A percentile compares a stretch with the other conserved stretches of the same genome.
Conservation (phyloP, 2,888 invertebrate species). For the Cosmorhoe ocellata region DNA sequence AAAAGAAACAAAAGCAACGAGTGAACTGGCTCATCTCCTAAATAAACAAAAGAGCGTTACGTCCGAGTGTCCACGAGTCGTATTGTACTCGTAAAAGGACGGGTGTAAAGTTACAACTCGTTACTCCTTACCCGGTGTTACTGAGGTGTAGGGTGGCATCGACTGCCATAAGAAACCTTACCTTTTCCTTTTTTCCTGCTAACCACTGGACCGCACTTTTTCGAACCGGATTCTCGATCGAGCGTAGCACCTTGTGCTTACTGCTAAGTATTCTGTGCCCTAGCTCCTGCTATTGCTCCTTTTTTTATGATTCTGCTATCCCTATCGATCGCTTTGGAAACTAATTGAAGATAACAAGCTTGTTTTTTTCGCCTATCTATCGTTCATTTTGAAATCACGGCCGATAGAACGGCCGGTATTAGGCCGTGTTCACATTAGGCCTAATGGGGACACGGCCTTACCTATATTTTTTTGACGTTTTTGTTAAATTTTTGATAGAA, state of each 20-base stretch:
- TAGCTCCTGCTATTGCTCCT: slow-evolving; percentile 48
- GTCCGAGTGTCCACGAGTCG: slow-evolving; percentile 23
- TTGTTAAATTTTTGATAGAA: slow-evolving; percentile 46
- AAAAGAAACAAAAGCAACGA: slow-evolving; percentile 8
- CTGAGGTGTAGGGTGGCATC: slow-evolving; percentile 41
- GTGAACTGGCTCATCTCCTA: slow-evolving; percentile 10
- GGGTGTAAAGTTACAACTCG: slow-evolving; percentile 30
- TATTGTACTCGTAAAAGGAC: slow-evolving; percentile 19
- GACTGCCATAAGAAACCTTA: slow-evolving; percentile 48
- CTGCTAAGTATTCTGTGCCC: slow-evolving; percentile 29
- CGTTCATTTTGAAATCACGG: slow-evolving; percentile 58
- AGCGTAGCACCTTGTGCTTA: slow-evolving; percentile 23
- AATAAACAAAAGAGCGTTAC: slow-evolving; percentile 27
- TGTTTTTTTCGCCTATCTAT: slow-evolving; percentile 64
- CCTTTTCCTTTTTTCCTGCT: slow-evolving; percentile 43
- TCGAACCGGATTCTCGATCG: slow-evolving; percentile 59
- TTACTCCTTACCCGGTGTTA: slow-evolving; percentile 18
- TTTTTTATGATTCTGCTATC: slow-evolving; percentile 64
- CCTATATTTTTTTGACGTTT: slow-evolving; percentile 56
- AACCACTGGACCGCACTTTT: slow-evolving; percentile 41
- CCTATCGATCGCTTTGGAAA: slow-evolving; percentile 63
- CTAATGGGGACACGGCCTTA: no score
- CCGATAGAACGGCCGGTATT: slow-evolving; percentile 53
- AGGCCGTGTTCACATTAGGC: no score
- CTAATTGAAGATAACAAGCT: slow-evolving; percentile 75